These are phyloP conservation scores for Lochmaea crataegi DNA, from an alignment of 2,888 invertebrate genomes.

Conservation along the genomic window DNA sequence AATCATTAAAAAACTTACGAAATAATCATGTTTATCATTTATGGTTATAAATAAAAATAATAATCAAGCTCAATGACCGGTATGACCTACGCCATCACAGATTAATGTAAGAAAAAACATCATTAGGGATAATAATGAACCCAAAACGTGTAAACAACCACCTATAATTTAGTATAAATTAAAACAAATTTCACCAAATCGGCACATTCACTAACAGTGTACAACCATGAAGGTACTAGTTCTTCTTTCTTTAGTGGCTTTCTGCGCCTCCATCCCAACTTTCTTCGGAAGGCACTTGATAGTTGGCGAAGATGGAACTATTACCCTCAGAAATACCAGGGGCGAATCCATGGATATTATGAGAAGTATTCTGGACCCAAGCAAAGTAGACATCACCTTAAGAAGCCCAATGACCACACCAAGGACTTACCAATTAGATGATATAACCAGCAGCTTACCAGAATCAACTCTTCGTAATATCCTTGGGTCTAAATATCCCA, in stretches of 20 bases:
- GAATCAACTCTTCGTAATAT: not conserved
- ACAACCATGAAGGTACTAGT: slow-evolving; percentile 23
- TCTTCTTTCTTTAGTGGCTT: slow-evolving; percentile 13
- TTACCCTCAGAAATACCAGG: slow-evolving; percentile 34
- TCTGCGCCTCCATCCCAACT: slow-evolving; percentile 1
- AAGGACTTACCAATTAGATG: slow-evolving; percentile 41
- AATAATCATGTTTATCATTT: not conserved
- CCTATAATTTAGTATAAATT: slow-evolving; percentile 1
- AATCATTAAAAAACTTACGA: too few species aligned
- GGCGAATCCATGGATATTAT: slow-evolving; percentile 40
- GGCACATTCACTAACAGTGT: slow-evolving; percentile 7
- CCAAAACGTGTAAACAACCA: not conserved
- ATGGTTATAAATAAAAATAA: not conserved
- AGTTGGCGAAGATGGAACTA: slow-evolving; percentile 45
- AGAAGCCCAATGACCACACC: slow-evolving; percentile 37
- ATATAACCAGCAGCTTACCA: slow-evolving; percentile 18
- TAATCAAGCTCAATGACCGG: not conserved
- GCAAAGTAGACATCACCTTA: slow-evolving; percentile 38
- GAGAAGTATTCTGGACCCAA: slow-evolving; percentile 26
- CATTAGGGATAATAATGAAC: not conserved
- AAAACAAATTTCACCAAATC: not conserved
- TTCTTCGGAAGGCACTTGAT: not conserved
- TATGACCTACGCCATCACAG: not conserved
- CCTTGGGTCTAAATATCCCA: not conserved
- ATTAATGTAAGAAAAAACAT: not conserved